phyloP scores from a whole-genome alignment of 2,888 invertebrate genomes.

The Ferdinandea cuprea region DNA sequence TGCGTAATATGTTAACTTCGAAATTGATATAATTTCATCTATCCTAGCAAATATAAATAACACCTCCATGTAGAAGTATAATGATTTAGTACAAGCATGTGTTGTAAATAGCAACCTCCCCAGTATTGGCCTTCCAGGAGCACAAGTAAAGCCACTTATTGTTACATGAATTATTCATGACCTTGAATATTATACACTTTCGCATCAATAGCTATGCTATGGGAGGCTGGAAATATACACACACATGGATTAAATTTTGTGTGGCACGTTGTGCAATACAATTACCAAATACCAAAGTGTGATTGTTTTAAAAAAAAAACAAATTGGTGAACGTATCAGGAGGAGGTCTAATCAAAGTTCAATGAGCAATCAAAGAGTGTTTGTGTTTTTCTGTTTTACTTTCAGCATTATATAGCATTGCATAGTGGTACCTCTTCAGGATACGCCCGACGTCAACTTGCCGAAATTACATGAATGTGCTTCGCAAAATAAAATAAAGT shows the following conservation, averaged over 20 bases:
- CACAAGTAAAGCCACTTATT: not conserved
- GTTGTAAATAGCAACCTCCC: too few relatives aligned
- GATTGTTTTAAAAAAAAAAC: not conserved
- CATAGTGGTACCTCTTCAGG: not conserved
- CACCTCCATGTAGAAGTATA: too few relatives aligned
- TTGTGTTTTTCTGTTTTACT: not conserved
- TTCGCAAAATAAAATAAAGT: not conserved
- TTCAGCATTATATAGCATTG: not conserved
- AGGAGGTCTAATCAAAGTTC: not conserved
- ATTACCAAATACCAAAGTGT: not conserved
- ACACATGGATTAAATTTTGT: not conserved
- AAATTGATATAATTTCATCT: too few relatives aligned
- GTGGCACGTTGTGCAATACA: not conserved
- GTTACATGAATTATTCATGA: conserved; percentile 15
- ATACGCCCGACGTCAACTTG: not conserved
- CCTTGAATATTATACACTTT: not conserved
- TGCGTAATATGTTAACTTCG: too few relatives aligned
- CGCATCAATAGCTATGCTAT: not conserved
- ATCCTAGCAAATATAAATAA: too few relatives aligned
- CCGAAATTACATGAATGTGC: conserved; percentile 4
- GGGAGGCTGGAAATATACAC: not conserved
- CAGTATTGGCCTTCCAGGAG: too few relatives aligned
- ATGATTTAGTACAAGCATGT: too few relatives aligned
- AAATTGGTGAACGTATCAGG: not conserved
- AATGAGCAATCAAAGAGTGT: not conserved